Evolutionary conservation across 1,140 invertebrate species (phyloP), one percentile per base, ranked within the genome.

Genomic region (Tetramorium parvispinum): DNA sequence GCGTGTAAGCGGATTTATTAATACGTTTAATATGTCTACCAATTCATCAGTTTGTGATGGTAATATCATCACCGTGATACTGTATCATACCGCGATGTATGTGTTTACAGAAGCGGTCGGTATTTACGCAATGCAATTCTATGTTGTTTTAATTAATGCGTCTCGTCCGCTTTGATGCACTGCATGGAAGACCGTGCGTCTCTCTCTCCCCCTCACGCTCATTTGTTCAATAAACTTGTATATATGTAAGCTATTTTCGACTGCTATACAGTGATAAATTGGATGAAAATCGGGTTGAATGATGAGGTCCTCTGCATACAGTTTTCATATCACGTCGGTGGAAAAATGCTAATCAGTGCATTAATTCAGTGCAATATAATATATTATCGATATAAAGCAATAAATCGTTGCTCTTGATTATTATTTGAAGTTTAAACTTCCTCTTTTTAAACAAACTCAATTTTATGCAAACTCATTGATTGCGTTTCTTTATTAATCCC

Each of bases 1-100:
- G 66, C 61, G 70, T 66, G 77, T 89, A 89, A 89, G 83, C 88
- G 85, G 88, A 83, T 83, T 83, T 83, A 83, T 83, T 83, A 83
- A 63, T 83, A 83, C 53, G 68, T 73, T 83, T 83, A 83, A 83
- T 73, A 73, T 75, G 40, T 83, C 79, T 61, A 61, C 68, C 79
- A 75, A 83, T 75, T 83, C 79, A 83, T 73, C 79, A 75, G 79
- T 59, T 83, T 75, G 68, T 61, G 66, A 83, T 73, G 79, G 68
- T 83, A 75, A 59, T 83, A 83, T 73, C 79, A 40, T 59, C 68
- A 59, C 40, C 40, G 37, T 59, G 79, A 83, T 83, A 83, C 40
- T 21, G 40, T 75, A 75, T 83, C 66, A 73, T 83, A 18, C 53
- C 13, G 53, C 40, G 55, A 59, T 18, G 68, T 75, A 16, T 59